Evolutionary conservation across 2,888 invertebrate species (phyloP).

Genomic region (Dynastes tityus): DNA sequence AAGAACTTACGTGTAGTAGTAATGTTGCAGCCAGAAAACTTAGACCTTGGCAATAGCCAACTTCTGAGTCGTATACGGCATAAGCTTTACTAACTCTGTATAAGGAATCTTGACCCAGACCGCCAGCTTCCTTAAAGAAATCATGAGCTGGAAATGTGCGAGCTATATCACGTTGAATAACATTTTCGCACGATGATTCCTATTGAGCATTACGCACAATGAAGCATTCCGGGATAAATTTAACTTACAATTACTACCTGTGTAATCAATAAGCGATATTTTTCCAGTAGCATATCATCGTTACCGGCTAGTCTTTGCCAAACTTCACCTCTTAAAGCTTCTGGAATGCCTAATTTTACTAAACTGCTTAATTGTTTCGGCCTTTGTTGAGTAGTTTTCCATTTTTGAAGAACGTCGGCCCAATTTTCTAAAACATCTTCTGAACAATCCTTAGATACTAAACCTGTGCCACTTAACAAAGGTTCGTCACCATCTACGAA

Average conservation of each 20-base stretch:
- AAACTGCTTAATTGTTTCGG: conserved; percentile 88
- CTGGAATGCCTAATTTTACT: conserved; percentile 92
- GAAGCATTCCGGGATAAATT: conserved; percentile 20
- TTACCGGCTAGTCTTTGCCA: conserved; percentile 97
- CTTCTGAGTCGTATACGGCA: conserved; percentile 96
- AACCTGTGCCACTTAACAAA: conserved; percentile 96
- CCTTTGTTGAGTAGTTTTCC: conserved; percentile 78
- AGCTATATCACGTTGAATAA: conserved; percentile 96
- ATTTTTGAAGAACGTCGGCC: conserved; percentile 89
- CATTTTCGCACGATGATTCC: conserved; percentile 96
- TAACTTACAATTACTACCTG: conserved; percentile 76
- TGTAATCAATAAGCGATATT: conserved; percentile 92
- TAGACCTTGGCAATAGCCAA: conserved; percentile 98
- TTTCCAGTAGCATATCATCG: conserved; percentile 91
- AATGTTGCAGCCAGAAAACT: conserved; percentile 98
- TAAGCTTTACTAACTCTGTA: conserved; percentile 98
- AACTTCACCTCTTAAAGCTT: conserved; percentile 96
- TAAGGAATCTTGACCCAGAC: conserved; percentile 95
- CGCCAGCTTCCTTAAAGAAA: conserved; percentile 96
- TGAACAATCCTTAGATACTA: conserved; percentile 96
- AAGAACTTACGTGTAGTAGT: conserved; percentile 88
- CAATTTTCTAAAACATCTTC: conserved; percentile 94
- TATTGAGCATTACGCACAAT: conserved; percentile 65
- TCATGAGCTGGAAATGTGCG: conserved; percentile 99
- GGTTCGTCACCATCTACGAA: conserved; percentile 91